Conservation (phyloP, 2,888 invertebrate species). For the Heliconius cydno region DNA sequence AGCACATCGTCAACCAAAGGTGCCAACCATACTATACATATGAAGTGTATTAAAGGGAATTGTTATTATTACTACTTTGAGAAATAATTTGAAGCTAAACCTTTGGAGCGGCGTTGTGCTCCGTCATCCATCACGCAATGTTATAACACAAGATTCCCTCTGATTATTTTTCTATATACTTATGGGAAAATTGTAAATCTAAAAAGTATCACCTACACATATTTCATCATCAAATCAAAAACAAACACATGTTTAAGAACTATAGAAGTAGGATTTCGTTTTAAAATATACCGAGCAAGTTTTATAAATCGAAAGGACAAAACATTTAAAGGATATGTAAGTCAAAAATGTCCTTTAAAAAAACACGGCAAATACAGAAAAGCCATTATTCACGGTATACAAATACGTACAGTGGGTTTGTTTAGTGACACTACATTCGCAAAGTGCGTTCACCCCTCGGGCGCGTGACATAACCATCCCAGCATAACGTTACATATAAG, state of each 20-base stretch:
- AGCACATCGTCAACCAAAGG: not conserved
- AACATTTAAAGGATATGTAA: not conserved
- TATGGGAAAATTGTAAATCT: too few relatives aligned
- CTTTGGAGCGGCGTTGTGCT: not conserved
- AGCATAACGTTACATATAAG: constrained; percentile 60
- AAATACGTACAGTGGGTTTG: constrained; percentile 57
- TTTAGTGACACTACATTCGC: constrained; percentile 66
- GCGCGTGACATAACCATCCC: constrained; percentile 69
- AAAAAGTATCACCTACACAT: too few relatives aligned
- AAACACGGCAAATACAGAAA: constrained; percentile 2
- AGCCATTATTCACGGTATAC: constrained; percentile 42
- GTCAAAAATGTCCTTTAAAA: not conserved
- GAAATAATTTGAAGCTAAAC: not conserved
- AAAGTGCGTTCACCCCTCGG: constrained; percentile 69
- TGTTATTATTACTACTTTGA: not conserved
- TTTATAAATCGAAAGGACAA: not conserved
- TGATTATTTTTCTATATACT: too few relatives aligned
- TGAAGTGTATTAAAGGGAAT: not conserved
- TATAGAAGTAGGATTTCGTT: too few relatives aligned
- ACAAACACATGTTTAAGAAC: not conserved
- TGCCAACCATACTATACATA: not conserved
- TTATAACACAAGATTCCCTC: too few relatives aligned
- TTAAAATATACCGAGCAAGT: not conserved
- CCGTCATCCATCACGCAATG: too few relatives aligned
- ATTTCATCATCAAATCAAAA: too few relatives aligned